Evolutionary conservation across 2,888 invertebrate genomes (phyloP), one percentile per base, ranked within the genome.

Genomic region (Pyrrhosoma nymphula): DNA sequence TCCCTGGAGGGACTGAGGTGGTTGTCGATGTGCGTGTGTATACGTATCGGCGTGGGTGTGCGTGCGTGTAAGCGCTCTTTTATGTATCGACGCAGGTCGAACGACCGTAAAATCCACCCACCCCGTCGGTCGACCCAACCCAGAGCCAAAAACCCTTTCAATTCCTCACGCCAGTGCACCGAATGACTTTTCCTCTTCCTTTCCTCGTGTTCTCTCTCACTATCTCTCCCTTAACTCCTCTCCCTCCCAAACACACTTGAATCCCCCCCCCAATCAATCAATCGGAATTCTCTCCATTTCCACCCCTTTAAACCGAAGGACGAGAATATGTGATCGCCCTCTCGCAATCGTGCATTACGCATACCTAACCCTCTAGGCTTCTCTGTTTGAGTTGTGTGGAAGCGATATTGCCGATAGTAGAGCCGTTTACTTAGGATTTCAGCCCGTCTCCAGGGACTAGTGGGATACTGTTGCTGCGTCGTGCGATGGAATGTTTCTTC

Each of bases 81-180:
- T 20, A 60, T 82, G 14, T 82, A 82, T 82, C 82, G 82, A 82
- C 82, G 30, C 12, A 35, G 82, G 30, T 35, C 30, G 82, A 35
- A 35, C 30, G 82, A 82, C 82, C 82, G 35, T 82, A 35, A 35
- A 30, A 82, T 82, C 82, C 82, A 35, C n/a, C 93, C 63, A 75
- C 47, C 93, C 16, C 60, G 39, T 91, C 35, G 69, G 47, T 75
- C 47, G 56, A 35, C 91, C 63, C 26, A 39, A 47, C 91, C 26
- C 60, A 63, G 39, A 26, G 91, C 26, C 60, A 69, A 60, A 47
- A 91, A 93, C 69, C 56, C 93, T n/a, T 69, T 63, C 93, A 47
- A 93, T n/a, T 69, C 93, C 47, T 47, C 69, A 69, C 69, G 69
- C 69, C 63, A 93, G 39, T 75, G 26, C 69, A 39, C 69, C 69